Evolutionary conservation across 2,113 vertebrate species (phyloP), one percentile per base, ranked within the genome.

Genomic region (Echinops telfairi): DNA sequence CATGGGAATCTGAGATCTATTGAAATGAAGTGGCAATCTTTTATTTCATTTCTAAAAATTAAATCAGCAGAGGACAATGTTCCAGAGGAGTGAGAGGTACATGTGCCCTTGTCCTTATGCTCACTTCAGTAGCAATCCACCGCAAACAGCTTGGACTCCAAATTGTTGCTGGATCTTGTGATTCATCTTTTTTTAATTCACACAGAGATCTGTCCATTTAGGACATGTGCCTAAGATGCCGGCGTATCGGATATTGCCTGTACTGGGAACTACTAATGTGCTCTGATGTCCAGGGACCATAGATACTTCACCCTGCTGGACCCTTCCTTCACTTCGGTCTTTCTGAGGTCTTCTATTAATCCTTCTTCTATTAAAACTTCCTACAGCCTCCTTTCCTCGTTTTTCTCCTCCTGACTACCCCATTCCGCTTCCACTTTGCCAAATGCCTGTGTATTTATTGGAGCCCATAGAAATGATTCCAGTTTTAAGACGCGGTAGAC

Each of bases 161-260:
- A 89, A 75, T 33, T 81, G 19, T 89, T 77, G 57, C 64, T 83
- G 60, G 88, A 91, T 78, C 71, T 89, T 92, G 73, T 64, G 53
- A 93, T 33, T 38, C 23, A 38, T 64, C 38, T 85, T 77, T 83
- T 11, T 95, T 91, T 85, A 84, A 91, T 86, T 91, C 57, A 93
- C 29, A 88, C 22, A 83, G 15, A 93, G 8, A 90, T 31, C 17
- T 43, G 66, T 79, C 79, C 64, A 85, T 84, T 60, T 25, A 7
- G 6, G n/a, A 57, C 85, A 80, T 29, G 36, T 43, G 47, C 36
- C 29, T 43, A 64, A 76, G 43, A 75, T 93, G 25, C 33, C 15
- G 38, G 38, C 58, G 27, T 57, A 25, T 86, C 77, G 87, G 66
- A 82, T 43, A 53, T 6, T 22, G 79, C 43, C 58, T 86, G 3